Evolutionary conservation across 2,888 invertebrate species (phyloP).

Genomic region (Scaeva pyrastri): DNA sequence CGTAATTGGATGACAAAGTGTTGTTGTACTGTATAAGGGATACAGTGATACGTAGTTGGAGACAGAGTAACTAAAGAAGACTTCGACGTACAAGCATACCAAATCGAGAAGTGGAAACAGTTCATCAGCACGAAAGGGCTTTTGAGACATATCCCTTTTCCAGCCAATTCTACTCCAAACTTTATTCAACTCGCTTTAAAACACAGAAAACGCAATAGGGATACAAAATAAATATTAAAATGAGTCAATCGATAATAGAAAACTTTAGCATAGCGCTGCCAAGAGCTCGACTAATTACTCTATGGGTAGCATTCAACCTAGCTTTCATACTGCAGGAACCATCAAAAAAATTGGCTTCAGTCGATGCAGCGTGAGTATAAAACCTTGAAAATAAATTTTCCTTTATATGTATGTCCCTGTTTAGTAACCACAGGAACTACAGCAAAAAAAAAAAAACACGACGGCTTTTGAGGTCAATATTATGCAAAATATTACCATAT

Average conservation of each 20-base stretch:
- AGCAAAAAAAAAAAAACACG: not conserved
- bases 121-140: slow-evolving; percentile 60
- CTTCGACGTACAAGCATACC: slow-evolving; percentile 50
- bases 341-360: slow-evolving; percentile 82
- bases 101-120: slow-evolving; percentile 60
- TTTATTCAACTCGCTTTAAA: slow-evolving; percentile 58
- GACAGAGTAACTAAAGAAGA: slow-evolving; percentile 63
- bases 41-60: slow-evolving; percentile 74
- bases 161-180: slow-evolving; percentile 49
- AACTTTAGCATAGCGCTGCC: slow-evolving; percentile 81
- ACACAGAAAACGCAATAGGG: slow-evolving; percentile 52
- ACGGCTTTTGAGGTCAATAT: slow-evolving; percentile 25
- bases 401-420: slow-evolving; percentile 14
- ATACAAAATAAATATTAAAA: slow-evolving; percentile 72
- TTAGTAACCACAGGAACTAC: slow-evolving; percentile 5
- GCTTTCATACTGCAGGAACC: slow-evolving; percentile 83
- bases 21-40: slow-evolving; percentile 73
- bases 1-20: slow-evolving; percentile 78
- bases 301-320: slow-evolving; percentile 84
- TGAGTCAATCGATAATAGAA: slow-evolving; percentile 83
- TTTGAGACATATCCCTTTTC: slow-evolving; percentile 50
- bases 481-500: slow-evolving; percentile 48
- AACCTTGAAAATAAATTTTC: slow-evolving; percentile 24
- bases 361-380: slow-evolving; percentile 84
- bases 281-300: slow-evolving; percentile 82